Evolutionary conservation across 1,140 invertebrate genomes (phyloP).

Genomic region (Cryptotermes secundus): DNA sequence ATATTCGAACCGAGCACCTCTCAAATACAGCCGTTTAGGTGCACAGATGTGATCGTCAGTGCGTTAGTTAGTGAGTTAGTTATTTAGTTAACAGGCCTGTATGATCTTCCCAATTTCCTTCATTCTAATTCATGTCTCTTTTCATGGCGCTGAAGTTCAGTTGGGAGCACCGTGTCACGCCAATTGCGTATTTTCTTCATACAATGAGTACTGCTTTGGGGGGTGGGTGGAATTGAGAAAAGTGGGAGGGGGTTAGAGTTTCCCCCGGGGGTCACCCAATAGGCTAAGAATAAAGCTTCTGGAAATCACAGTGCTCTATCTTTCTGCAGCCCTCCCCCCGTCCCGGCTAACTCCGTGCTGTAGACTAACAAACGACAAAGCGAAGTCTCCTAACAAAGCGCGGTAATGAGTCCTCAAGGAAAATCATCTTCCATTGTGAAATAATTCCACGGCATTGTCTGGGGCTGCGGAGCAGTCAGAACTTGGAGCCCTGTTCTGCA

Average conservation of each 20-base stretch:
- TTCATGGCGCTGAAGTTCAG: background rate
- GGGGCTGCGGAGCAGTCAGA: background rate
- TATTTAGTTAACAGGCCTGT: no score
- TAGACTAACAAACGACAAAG: conserved; percentile 28
- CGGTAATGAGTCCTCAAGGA: conserved; percentile 35
- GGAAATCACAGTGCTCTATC: conserved; percentile 11
- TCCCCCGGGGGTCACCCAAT: background rate
- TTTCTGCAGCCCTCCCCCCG: background rate
- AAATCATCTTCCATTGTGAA: conserved; percentile 36
- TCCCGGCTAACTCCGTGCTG: background rate
- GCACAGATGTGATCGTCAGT: no score
- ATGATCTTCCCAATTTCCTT: background rate
- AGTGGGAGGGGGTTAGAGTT: background rate
- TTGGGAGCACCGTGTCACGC: background rate
- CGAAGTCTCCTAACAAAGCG: conserved; percentile 22
- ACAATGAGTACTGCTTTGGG: background rate
- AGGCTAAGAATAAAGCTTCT: conserved; percentile 12
- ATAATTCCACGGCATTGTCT: conserved; percentile 35
- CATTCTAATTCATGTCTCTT: background rate
- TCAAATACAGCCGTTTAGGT: no score
- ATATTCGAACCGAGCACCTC: no score
- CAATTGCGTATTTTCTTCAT: background rate
- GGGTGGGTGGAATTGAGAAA: background rate
- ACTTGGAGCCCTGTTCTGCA: no score
- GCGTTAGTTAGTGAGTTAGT: no score